A percentile compares a stretch with the other conserved stretches of the same genome.
Conservation (phyloP, 2,888 invertebrate species). For the Zhuqinia jingwanae region DNA sequence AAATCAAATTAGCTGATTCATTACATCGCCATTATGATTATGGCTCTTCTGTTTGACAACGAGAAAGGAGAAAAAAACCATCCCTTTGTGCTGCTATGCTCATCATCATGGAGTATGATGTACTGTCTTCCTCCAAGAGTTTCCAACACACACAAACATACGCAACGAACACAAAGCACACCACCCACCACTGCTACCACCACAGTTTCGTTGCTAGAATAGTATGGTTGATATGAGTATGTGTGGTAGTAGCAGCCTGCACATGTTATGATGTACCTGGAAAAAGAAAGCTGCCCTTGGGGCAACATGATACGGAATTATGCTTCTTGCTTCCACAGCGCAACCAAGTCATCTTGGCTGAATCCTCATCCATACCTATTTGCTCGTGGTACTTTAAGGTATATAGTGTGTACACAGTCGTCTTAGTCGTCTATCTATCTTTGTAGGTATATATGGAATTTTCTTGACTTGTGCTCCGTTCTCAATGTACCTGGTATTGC, state of each 20-base stretch:
- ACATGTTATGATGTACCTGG: too few relatives aligned
- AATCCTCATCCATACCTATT: too few relatives aligned
- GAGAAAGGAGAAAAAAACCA: conserved; percentile 34
- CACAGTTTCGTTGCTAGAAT: not conserved
- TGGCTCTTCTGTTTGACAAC: not conserved
- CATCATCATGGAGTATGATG: not conserved
- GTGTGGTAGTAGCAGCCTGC: not conserved
- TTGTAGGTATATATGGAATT: too few relatives aligned
- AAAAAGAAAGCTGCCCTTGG: conserved; percentile 42
- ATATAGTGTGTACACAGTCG: too few relatives aligned
- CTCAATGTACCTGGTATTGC: too few relatives aligned
- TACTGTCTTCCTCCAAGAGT: conserved; percentile 20
- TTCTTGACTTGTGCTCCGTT: too few relatives aligned
- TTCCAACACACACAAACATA: not conserved
- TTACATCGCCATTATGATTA: conserved; percentile 28
- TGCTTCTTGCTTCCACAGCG: not conserved
- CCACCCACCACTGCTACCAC: not conserved
- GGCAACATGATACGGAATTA: conserved; percentile 35
- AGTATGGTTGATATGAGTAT: conserved; percentile 10
- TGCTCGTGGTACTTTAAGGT: too few relatives aligned
- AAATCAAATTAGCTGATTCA: conserved; percentile 62
- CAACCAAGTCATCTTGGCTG: not conserved
- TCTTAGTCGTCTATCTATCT: too few relatives aligned
- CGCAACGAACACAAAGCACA: too few relatives aligned
- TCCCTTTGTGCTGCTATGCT: conserved; percentile 23